Evolutionary conservation across 2,113 vertebrate genomes (phyloP).

Genomic region (Apodemus sylvaticus): DNA sequence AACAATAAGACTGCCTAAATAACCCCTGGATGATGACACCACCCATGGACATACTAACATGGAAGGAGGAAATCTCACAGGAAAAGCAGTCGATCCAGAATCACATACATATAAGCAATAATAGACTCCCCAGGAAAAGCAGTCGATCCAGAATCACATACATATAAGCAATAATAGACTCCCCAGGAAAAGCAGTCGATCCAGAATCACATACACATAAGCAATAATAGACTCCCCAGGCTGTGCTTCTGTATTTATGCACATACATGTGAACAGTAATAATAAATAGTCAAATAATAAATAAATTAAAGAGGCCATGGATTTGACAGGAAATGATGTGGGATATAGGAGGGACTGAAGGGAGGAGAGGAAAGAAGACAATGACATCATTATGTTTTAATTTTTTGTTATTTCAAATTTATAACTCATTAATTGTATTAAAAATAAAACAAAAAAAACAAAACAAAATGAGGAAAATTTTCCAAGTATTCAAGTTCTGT

Average conservation of each 20-base stretch:
- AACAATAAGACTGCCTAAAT: neutral
- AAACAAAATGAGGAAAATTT: neutral
- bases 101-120: neutral
- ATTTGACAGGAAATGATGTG: neutral
- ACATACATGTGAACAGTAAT: neutral
- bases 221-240: neutral
- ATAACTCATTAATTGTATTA: neutral
- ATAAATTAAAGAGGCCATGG: neutral
- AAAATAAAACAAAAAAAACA: neutral
- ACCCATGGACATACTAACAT: neutral
- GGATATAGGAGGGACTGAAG: neutral
- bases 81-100: neutral
- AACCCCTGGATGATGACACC: neutral
- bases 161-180: neutral
- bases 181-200: neutral
- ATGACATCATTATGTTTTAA: neutral
- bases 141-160: neutral
- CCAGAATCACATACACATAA: neutral
- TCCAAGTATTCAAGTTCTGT: neutral
- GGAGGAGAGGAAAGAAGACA: neutral
- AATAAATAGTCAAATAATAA: too few species aligned
- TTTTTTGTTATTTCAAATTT: neutral
- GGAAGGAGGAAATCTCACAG: neutral
- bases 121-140: neutral
- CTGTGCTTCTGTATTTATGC: neutral